phyloP scores from a whole-genome alignment of 2,797 vertebrate species.

The Streptopelia turtur region DNA sequence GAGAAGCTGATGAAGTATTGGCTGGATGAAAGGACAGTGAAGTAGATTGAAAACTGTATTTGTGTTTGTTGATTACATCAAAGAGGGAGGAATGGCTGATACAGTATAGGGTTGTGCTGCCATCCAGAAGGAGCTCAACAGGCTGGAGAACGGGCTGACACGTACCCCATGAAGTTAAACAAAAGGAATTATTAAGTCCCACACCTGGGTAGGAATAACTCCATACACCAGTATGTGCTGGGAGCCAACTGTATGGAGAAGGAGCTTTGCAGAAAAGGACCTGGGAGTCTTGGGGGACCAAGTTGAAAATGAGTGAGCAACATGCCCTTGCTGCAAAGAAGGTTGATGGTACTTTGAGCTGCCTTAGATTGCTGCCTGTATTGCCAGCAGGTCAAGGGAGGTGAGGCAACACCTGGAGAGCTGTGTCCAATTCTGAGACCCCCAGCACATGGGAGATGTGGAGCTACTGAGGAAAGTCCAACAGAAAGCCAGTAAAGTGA shows the following conservation, averaged over 20 bases:
- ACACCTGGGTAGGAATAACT: neutral
- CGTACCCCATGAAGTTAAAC: neutral
- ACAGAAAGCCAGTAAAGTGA: no score
- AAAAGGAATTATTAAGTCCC: neutral
- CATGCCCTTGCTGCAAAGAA: neutral
- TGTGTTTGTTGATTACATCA: no score
- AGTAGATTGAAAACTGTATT: neutral
- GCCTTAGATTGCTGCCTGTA: neutral
- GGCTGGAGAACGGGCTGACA: neutral
- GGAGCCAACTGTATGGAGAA: neutral
- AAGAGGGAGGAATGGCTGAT: no score
- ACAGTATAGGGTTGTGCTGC: no score
- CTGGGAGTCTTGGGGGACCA: neutral
- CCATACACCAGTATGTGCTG: neutral
- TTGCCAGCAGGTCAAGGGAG: neutral
- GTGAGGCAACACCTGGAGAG: no score
- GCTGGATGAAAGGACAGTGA: neutral
- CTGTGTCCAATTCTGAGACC: no score
- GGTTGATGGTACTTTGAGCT: neutral
- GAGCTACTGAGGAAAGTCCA: no score
- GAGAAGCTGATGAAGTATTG: neutral
- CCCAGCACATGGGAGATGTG: no score
- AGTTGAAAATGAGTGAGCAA: neutral
- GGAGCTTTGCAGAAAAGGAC: neutral
- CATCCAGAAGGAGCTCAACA: no score